Evolutionary conservation across 2,797 vertebrate species (phyloP).

Genomic region (Aselliscus stoliczkanus): DNA sequence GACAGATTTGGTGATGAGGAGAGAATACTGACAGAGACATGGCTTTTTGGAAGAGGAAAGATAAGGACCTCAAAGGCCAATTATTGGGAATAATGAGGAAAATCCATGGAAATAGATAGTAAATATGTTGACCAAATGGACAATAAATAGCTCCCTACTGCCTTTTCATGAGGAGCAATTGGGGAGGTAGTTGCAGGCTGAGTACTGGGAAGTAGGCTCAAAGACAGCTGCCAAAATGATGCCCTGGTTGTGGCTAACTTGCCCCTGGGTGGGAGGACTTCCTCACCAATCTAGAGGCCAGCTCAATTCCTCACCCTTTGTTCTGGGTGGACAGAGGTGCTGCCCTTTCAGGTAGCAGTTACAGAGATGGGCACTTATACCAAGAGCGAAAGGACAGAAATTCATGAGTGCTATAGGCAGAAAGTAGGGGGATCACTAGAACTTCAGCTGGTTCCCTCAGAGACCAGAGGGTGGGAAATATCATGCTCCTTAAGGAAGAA

Average conservation of each 20-base stretch:
- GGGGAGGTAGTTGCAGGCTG: not conserved
- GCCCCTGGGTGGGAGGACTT: not conserved
- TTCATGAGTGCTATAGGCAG: not conserved
- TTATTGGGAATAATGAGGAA: not conserved
- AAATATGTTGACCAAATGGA: not conserved
- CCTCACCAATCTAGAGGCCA: not conserved
- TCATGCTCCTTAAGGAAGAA: fast-evolving
- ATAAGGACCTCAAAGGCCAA: not conserved
- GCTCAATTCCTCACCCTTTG: not conserved
- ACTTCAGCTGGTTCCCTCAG: not conserved
- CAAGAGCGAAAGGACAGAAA: not conserved
- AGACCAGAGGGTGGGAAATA: no score
- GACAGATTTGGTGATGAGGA: not conserved
- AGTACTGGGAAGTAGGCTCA: not conserved
- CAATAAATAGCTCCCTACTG: not conserved
- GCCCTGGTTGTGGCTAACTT: not conserved
- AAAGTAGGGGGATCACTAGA: not conserved
- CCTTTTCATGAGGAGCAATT: not conserved
- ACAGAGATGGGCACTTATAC: not conserved
- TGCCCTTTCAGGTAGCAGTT: not conserved
- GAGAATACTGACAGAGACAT: not conserved
- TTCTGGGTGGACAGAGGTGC: not conserved
- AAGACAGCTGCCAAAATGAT: not conserved
- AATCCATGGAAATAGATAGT: not conserved
- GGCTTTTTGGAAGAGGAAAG: not conserved